A percentile compares a stretch with the other conserved stretches of the same genome.
Evolutionary conservation across 2,797 vertebrate genomes (phyloP).

Genomic region (Aselliscus stoliczkanus): DNA sequence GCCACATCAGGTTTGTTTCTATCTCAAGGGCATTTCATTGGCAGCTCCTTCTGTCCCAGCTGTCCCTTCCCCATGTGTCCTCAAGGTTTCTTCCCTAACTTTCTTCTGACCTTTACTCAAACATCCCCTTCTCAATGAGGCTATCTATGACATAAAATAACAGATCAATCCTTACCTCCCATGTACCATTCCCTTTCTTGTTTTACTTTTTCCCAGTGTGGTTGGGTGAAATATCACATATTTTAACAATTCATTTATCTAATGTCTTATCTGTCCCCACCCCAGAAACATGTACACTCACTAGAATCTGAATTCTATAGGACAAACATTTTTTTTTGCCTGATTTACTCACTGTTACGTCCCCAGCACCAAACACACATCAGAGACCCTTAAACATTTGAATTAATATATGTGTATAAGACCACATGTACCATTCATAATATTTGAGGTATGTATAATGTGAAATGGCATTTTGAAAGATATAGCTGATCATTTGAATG

Average conservation of each 20-base stretch:
- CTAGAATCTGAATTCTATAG: neutral
- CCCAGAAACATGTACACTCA: neutral
- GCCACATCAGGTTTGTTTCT: neutral
- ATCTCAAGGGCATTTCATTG: neutral
- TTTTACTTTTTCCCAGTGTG: neutral
- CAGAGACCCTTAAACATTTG: neutral
- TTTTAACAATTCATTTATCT: neutral
- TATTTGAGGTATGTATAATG: neutral
- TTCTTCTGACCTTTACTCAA: neutral
- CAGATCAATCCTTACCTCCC: neutral
- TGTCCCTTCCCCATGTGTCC: fast-evolving
- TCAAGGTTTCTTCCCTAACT: neutral
- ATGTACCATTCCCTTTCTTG: neutral
- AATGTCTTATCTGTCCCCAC: fast-evolving
- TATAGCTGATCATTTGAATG: neutral
- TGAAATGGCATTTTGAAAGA: neutral
- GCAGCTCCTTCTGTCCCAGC: neutral
- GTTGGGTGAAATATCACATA: neutral
- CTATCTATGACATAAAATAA: neutral
- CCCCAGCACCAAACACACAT: neutral
- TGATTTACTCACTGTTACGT: neutral
- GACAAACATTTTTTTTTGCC: neutral
- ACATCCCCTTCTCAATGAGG: neutral
- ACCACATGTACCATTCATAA: neutral
- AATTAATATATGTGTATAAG: neutral